Evolutionary conservation across 2,797 vertebrate genomes (phyloP).

Genomic region (Rhodeus uyekii): DNA sequence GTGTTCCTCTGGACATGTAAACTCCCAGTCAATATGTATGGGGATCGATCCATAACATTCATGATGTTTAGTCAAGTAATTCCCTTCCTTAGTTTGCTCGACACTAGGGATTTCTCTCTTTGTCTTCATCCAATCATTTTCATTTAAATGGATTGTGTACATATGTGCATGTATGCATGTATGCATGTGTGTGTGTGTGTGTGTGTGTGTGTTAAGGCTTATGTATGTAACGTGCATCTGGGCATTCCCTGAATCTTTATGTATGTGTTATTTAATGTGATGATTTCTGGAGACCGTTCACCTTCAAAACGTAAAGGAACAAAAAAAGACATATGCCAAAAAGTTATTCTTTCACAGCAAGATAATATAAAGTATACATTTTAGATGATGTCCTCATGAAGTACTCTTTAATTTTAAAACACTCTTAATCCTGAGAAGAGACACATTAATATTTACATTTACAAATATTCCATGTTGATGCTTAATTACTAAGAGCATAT

Average conservation of each 20-base stretch:
- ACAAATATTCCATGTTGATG: not conserved
- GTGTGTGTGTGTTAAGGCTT: not conserved
- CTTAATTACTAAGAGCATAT: not conserved
- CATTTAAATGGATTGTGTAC: too few species aligned
- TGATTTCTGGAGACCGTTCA: not conserved
- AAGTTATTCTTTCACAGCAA: not conserved
- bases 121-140: not conserved
- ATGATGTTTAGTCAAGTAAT: not conserved
- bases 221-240: not conserved
- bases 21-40: not conserved
- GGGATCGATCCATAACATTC: conserved; percentile 4
- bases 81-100: not conserved
- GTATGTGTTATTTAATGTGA: not conserved
- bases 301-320: not conserved
- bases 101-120: not conserved
- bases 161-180: not conserved
- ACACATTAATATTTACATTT: not conserved
- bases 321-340: not conserved
- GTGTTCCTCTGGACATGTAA: conserved; percentile 4
- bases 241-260: not conserved
- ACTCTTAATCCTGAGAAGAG: not conserved
- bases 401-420: not conserved
- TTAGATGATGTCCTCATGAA: not conserved
- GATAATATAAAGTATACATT: not conserved
- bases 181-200: not conserved